Base-by-base conservation (phyloP, 2,113 vertebrate genomes). In the Barnardius zonarius region DNA sequence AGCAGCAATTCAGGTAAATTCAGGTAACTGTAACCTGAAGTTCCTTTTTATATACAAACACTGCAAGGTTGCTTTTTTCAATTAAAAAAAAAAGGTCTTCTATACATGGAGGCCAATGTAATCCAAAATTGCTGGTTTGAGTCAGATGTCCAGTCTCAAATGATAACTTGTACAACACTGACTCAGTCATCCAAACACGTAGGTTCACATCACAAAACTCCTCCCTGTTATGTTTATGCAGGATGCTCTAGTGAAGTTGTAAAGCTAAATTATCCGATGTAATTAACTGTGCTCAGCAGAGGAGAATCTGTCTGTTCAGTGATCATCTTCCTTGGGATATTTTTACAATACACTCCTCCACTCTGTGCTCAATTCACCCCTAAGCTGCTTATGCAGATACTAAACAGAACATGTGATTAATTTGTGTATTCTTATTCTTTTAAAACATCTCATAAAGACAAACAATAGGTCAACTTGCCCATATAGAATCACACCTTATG, bases 391-490 rank as follows among this genome's bases (percentile, higher is more conserved):
- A 94, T 0, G 5, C 52, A 82, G 80, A 92, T 82, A 73, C 69
- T 46, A 49, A 94, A 95, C 48, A 84, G 49, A 94, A 62, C 57
- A 93, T 2, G 6, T 62, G 54, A 92, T 89, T 83, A 35, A 63
- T 88, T 24, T 95, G 49, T 70, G 68, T 44, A 91, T 51, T 70
- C 76, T 73, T 92, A 74, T 81, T 95, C 63, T 91, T 93, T 86
- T 72, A 69, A 85, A 92, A 93, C 51, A 74, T 73, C 75, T 78
- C 64, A 94, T 75, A 90, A 93, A 93, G 67, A 83, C 37, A 87
- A 88, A 44, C 78, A 93, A 86, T 57, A 93, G 92, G 80, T 94
- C 83, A 73, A 17, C 76, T 59, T 94, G 55, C 19, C 67, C 67
- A 85, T 19, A 13, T 43, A 52, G 80, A 93, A 95, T 79, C 0